Evolutionary conservation across 2,797 vertebrate genomes (phyloP).

Genomic region (Valencia hispanica): DNA sequence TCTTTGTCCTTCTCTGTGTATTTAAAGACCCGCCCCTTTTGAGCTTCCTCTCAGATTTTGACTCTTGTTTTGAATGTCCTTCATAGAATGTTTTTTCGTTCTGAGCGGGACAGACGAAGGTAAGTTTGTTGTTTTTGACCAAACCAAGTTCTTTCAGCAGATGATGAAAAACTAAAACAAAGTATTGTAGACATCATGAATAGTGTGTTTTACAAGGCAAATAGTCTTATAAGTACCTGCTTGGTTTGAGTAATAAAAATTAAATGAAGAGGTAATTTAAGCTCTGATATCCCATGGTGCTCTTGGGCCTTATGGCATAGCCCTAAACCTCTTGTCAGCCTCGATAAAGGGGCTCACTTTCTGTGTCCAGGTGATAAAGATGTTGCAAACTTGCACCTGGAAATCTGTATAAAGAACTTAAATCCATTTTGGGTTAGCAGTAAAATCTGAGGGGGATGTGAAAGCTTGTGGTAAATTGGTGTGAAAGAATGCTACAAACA

Average conservation of each 20-base stretch:
- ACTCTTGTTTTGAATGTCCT: background rate
- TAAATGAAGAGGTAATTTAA: conserved; percentile 9
- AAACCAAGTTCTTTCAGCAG: background rate
- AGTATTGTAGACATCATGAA: background rate
- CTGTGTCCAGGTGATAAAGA: conserved; percentile 70
- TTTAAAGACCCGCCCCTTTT: conserved; percentile 35
- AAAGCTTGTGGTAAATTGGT: conserved; percentile 65
- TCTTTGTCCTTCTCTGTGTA: conserved; percentile 50
- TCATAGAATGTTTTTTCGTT: background rate
- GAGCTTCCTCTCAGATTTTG: conserved; percentile 14
- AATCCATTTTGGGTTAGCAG: conserved; percentile 61
- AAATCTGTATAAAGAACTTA: conserved; percentile 74
- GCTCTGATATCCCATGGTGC: conserved; percentile 30
- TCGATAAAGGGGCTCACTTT: conserved; percentile 28
- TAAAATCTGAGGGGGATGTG: conserved; percentile 69
- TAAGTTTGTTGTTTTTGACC: background rate
- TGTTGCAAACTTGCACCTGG: conserved; percentile 72
- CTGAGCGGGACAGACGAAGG: background rate
- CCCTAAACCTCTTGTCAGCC: conserved; percentile 41
- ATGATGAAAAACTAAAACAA: background rate
- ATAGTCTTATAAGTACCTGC: background rate
- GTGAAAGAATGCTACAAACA: conserved; percentile 64
- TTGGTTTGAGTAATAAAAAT: background rate
- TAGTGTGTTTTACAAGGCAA: background rate
- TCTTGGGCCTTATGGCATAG: conserved; percentile 26